A percentile compares a stretch with the other conserved stretches of the same genome.
phyloP scores from a whole-genome alignment of 2,113 vertebrate species.

The Anas platyrhynchos region DNA sequence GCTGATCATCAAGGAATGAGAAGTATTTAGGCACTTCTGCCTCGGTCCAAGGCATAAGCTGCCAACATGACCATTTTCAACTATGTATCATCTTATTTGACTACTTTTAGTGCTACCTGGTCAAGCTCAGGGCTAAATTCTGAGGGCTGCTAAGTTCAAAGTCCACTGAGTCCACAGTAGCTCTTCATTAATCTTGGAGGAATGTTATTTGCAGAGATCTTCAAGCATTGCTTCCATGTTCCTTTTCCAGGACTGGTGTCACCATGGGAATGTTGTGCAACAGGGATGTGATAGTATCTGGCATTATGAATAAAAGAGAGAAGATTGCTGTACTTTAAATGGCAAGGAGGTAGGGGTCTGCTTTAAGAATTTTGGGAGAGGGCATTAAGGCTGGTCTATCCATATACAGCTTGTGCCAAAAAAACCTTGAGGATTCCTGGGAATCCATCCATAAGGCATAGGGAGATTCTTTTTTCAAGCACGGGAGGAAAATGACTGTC shows the following conservation, averaged over 20 bases:
- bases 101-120: not conserved
- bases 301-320: not conserved
- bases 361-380: not conserved
- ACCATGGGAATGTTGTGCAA: not conserved
- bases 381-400: not conserved
- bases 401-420: not conserved
- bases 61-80: not conserved
- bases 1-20: too few species aligned
- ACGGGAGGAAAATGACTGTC: not conserved
- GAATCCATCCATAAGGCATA: not conserved
- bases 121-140: not conserved
- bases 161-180: not conserved
- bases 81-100: not conserved
- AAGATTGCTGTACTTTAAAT: not conserved
- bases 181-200: not conserved
- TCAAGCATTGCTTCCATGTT: not conserved
- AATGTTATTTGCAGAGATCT: not conserved
- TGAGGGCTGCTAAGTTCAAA: not conserved
- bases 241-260: not conserved
- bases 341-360: not conserved
- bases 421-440: not conserved
- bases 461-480: not conserved
- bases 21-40: not conserved
- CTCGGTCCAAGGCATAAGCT: not conserved
- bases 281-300: not conserved